Base-by-base conservation (phyloP, 2,888 invertebrate species). In the Sympetrum striolatum region DNA sequence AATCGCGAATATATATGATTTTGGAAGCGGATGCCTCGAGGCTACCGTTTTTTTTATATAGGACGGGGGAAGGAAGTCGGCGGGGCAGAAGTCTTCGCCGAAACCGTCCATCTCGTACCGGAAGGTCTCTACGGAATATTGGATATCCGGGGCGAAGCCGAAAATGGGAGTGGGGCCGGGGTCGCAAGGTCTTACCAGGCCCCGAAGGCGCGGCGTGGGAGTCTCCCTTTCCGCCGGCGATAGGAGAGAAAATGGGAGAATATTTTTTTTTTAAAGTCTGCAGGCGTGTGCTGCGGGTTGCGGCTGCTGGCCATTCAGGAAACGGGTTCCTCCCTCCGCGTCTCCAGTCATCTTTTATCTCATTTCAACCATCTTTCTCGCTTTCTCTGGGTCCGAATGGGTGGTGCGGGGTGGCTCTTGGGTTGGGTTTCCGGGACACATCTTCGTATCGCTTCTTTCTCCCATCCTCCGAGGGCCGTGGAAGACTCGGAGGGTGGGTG, bases 111-210 rank as follows among this genome's bases (percentile, higher is more conserved):
- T 86, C 60, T 86, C 86, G 39, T 39, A 86, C 86, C 86, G 86
- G 64, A 86, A 86, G 86, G 60, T 39, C 86, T 86, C 60, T 60
- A 39, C 64, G 86, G 64, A 37, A 86, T 86, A 86, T 86, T 86
- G 86, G 86, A 86, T 60, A 86, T 86, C 64, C 37, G 86, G 86
- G 58, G 37, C 60, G 58, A 58, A 58, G 25, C 35, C 22, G 73
- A 73, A 73, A 73, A 73, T 53, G 44, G n/a, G 80, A 60, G 82
- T 25, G 80, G 91, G 60, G 80, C 91, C 8, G 48, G 80, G 60
- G 25, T 39, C 73, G 53, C 80, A 79, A 86, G 90, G 90, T 60
- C 81, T 53, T 48, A 15, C 25, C 25, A 14, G 37, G 37, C 35
- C 4, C 80, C 5, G 31, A 86, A 64, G 18, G 90, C 80, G 81